Conservation (phyloP, 2,888 invertebrate species). For the Aspidiotus destructor region DNA sequence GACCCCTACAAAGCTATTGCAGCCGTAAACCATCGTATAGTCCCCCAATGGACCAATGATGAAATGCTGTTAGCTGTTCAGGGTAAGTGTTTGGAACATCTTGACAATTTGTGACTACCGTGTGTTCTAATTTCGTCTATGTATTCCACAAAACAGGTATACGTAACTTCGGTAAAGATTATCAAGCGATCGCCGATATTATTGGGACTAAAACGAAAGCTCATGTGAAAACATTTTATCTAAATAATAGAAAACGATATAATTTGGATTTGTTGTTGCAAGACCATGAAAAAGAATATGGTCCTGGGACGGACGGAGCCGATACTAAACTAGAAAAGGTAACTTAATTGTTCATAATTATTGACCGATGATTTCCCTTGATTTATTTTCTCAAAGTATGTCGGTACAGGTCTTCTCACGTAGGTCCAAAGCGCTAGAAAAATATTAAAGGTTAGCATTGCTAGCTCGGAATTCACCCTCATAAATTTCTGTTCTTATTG, state of each 20-base stretch:
- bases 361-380: too few relatives aligned
- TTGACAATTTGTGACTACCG: background rate
- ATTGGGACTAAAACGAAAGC: slow-evolving; percentile 91
- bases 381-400: too few relatives aligned
- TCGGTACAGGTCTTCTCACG: too few relatives aligned
- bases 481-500: too few relatives aligned
- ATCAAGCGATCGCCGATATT: slow-evolving; percentile 87
- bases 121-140: background rate
- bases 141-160: slow-evolving; percentile 45
- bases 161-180: slow-evolving; percentile 61
- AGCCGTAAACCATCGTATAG: slow-evolving; percentile 54
- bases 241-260: slow-evolving; percentile 79
- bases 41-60: slow-evolving; percentile 85
- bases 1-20: slow-evolving; percentile 54
- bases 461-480: too few relatives aligned
- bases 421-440: too few relatives aligned
- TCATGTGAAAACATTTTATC: slow-evolving; percentile 83
- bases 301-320: background rate
- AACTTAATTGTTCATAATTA: background rate
- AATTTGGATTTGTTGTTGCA: slow-evolving; percentile 76
- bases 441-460: too few relatives aligned
- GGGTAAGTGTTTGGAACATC: slow-evolving; percentile 45
- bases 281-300: slow-evolving; percentile 70
- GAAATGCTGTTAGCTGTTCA: slow-evolving; percentile 84
- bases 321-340: slow-evolving; percentile 12